These are phyloP conservation scores for Philereme vetulata DNA, from an alignment of 2,888 invertebrate species.

Conservation along the genomic window DNA sequence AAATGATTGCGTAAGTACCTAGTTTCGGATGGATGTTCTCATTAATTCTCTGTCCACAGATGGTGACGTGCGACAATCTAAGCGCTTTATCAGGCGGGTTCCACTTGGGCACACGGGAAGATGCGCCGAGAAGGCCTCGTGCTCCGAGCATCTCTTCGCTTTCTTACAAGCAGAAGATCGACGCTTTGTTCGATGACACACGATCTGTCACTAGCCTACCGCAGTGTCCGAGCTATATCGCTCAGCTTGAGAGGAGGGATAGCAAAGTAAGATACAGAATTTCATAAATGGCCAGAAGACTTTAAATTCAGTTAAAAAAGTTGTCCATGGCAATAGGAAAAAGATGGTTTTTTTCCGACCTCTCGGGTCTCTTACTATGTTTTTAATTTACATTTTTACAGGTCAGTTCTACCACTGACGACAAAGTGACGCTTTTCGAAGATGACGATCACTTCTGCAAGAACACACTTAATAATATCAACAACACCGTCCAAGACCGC, in stretches of 20 bases:
- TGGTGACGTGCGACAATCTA: conserved; percentile 78
- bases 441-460: conserved; percentile 73
- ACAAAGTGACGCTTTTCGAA: conserved; percentile 66
- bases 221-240: conserved; percentile 51
- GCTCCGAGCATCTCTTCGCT: conserved; percentile 80
- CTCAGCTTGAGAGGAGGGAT: conserved; percentile 61
- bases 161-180: conserved; percentile 93
- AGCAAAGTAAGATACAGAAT: conserved; percentile 55
- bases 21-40: too few species aligned
- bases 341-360: too few species aligned
- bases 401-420: conserved; percentile 65
- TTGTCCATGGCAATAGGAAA: too few species aligned
- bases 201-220: conserved; percentile 83
- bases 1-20: too few species aligned
- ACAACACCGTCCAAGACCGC: conserved; percentile 91
- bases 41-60: conserved; percentile 49
- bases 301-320: too few species aligned
- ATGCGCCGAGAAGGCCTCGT: conserved; percentile 66
- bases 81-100: conserved; percentile 70
- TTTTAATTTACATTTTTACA: conserved; percentile 40
- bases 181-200: conserved; percentile 91
- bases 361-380: too few species aligned
- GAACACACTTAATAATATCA: conserved; percentile 66
- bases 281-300: too few species aligned
- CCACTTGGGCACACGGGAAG: conserved; percentile 72